Conservation (phyloP, 2,888 invertebrate species). For the Phyto melanocephala region DNA sequence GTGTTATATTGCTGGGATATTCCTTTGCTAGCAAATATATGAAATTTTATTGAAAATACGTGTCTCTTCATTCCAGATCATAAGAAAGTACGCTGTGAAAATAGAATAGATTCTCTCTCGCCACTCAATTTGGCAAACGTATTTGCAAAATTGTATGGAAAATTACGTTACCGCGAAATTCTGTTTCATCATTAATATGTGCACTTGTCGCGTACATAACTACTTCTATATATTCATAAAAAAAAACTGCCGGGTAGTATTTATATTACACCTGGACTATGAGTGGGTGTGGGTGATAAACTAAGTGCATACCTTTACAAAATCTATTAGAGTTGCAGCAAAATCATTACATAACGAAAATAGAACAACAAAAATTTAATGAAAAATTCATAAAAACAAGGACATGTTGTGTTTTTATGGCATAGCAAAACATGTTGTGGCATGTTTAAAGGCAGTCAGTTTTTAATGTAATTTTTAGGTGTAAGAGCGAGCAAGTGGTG, state of each 20-base stretch:
- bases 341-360: not conserved
- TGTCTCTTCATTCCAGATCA: too few relatives aligned
- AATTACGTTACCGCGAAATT: too few relatives aligned
- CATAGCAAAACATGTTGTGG: conserved; percentile 41
- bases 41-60: too few relatives aligned
- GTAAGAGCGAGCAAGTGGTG: not conserved
- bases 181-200: too few relatives aligned
- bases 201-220: too few relatives aligned
- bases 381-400: conserved; percentile 21
- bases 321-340: conserved; percentile 25
- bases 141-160: too few relatives aligned
- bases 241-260: not conserved
- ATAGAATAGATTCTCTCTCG: too few relatives aligned
- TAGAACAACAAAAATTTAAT: not conserved
- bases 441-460: conserved; percentile 33
- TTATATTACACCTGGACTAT: not conserved
- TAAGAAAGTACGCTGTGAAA: too few relatives aligned
- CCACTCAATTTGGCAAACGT: too few relatives aligned
- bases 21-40: too few relatives aligned
- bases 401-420: conserved; percentile 37
- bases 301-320: not conserved
- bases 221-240: too few relatives aligned
- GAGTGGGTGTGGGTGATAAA: not conserved
- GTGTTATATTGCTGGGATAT: too few relatives aligned
- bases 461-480: not conserved